Evolutionary conservation across 2,888 invertebrate genomes (phyloP), one percentile per base, ranked within the genome.

Genomic region (Drosophila villosipedis): DNA sequence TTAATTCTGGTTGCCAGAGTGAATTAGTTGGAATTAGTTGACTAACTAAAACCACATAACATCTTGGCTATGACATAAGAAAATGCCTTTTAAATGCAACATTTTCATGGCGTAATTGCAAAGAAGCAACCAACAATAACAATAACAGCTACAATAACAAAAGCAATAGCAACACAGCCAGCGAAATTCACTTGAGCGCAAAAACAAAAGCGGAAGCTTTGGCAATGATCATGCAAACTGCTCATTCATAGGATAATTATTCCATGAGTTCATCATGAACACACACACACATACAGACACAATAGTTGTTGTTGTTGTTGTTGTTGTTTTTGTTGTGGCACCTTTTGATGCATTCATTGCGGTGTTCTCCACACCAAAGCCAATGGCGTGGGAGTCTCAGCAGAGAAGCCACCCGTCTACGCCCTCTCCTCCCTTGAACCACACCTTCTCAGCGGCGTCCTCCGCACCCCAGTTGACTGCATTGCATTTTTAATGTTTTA

Each of bases 181-280:
- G 71, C 63, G 28, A 82, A 82, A 82, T 78, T 81, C 75, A 83
- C 67, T 77, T 82, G 71, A 84, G 70, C 77, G 73, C 75, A 82
- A 82, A 88, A 90, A 87, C 89, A 83, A 91, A 89, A 91, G 90
- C 89, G 89, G 91, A 91, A 90, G 91, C 90, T 89, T 79, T 82
- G 89, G 86, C 84, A 87, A 85, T 86, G 89, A 86, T 83, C 91
- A 90, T 91, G 90, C 89, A 91, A 91, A 88, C 86, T 84, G 90
- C 88, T 91, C 86, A 89, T 85, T 91, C 91, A 90, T 87, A 87
- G 90, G 81, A 91, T 91, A 91, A 91, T 91, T 91, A 90, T 90
- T 91, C 90, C 90, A 91, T 91, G 90, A 89, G 90, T 84, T 86
- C 88, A 87, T 84, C 78, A 73, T 62, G 63, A 77, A 59, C 70